phyloP scores from a whole-genome alignment of 2,113 vertebrate genomes.

The Balaenoptera acutorostrata region DNA sequence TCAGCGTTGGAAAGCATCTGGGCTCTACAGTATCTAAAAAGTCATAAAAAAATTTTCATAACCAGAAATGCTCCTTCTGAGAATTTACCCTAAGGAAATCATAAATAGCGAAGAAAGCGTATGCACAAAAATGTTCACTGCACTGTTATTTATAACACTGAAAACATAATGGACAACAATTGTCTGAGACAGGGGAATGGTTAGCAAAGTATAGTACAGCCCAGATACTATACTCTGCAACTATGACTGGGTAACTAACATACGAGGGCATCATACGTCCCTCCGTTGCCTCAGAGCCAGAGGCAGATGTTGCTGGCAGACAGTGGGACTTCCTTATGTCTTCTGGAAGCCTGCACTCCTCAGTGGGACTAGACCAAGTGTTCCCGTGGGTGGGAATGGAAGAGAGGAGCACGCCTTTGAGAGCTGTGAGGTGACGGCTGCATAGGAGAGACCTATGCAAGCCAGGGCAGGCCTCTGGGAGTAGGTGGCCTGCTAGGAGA shows the following conservation, averaged over 20 bases:
- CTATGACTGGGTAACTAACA: too few relatives aligned
- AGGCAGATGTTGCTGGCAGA: not conserved
- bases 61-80: not conserved
- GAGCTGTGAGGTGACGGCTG: not conserved
- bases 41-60: not conserved
- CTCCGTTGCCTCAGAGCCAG: not conserved
- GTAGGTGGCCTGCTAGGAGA: not conserved
- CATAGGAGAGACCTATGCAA: not conserved
- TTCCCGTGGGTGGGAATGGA: not conserved
- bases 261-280: fast-evolving
- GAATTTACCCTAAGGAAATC: not conserved
- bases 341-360: not conserved
- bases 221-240: not conserved
- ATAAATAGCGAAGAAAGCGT: not conserved
- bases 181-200: not conserved
- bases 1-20: not conserved
- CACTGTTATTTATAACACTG: not conserved
- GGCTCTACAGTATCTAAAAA: not conserved
- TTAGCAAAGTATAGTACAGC: not conserved
- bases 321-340: not conserved
- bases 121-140: not conserved
- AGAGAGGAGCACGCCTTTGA: not conserved
- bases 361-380: not conserved
- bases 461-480: not conserved
- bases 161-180: not conserved